These are phyloP conservation scores for Microcebus griseorufus DNA, from an alignment of 2,113 vertebrate genomes.

Conservation along the genomic window DNA sequence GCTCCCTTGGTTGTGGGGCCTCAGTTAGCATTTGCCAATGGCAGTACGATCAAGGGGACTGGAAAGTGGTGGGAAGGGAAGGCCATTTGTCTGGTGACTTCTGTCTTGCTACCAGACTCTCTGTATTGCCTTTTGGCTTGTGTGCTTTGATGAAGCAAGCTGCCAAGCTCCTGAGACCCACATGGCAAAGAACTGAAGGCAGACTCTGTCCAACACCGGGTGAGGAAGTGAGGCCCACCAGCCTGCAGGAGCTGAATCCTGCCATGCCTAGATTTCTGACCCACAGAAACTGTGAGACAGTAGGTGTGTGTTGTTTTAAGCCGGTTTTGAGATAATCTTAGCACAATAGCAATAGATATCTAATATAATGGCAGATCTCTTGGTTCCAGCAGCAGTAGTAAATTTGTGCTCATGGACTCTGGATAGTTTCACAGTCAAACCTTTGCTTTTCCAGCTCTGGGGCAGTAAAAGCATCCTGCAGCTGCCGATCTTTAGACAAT, in stretches of 20 bases:
- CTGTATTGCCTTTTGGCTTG: background rate
- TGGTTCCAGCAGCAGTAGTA: background rate
- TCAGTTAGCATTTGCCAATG: background rate
- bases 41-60: background rate
- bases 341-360: background rate
- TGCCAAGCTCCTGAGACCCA: background rate
- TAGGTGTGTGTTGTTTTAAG: background rate
- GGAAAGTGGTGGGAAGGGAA: background rate
- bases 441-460: background rate
- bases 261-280: background rate
- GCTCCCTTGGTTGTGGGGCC: background rate
- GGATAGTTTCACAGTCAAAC: no score
- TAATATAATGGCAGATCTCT: background rate
- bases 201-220: background rate
- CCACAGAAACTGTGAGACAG: background rate
- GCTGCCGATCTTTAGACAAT: background rate
- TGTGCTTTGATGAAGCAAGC: background rate
- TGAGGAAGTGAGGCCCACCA: background rate
- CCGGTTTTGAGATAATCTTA: conserved; percentile 5
- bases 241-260: background rate
- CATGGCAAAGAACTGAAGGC: background rate
- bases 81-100: background rate
- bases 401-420: background rate
- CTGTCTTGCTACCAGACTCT: background rate
- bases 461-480: background rate